These are phyloP conservation scores for Parauchenoglanis punctatus DNA, from an alignment of 2,797 vertebrate species.

Conservation along the genomic window DNA sequence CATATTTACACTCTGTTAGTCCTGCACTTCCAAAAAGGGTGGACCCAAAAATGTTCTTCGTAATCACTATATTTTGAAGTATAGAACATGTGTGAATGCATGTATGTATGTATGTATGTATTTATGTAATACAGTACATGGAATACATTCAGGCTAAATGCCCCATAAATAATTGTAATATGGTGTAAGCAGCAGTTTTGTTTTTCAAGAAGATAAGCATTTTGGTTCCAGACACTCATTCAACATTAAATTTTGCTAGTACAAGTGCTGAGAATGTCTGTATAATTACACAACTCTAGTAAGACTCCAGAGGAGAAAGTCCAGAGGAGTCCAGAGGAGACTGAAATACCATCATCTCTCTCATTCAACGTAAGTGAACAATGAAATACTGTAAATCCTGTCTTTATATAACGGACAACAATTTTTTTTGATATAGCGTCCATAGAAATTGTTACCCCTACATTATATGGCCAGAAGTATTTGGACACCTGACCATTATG, in stretches of 20 bases:
- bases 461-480: neutral
- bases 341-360: slow-evolving; percentile 1
- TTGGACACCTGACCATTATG: neutral
- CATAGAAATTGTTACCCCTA: neutral
- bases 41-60: neutral
- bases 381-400: neutral
- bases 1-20: neutral
- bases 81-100: too few relatives aligned
- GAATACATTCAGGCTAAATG: neutral
- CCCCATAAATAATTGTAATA: neutral
- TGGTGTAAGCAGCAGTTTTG: neutral
- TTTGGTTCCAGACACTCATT: neutral
- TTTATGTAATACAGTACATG: neutral
- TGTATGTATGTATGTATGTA: neutral
- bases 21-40: neutral
- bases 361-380: neutral
- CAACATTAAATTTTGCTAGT: neutral
- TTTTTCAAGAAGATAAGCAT: neutral
- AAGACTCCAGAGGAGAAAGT: slow-evolving; percentile 7
- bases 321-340: neutral
- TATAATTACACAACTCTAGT: neutral
- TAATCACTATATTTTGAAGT: neutral
- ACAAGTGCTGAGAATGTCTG: neutral
- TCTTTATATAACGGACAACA: neutral
- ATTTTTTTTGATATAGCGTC: neutral